Conservation (phyloP, 2,113 vertebrate genomes). For the Scartelaos histophorus region DNA sequence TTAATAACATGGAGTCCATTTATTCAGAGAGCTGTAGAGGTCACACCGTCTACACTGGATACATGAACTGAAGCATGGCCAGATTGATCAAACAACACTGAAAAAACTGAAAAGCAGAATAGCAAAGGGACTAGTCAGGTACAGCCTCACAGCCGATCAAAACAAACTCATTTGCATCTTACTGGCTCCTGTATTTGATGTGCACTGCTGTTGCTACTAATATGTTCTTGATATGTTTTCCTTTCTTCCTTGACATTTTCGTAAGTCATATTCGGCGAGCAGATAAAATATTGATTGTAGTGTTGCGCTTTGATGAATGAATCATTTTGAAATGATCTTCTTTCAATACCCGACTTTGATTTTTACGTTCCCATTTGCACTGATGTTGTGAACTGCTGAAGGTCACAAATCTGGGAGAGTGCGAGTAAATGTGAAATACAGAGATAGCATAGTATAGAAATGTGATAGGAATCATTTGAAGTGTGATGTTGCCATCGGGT, state of each 20-base stretch:
- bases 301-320: slow-evolving; percentile 10
- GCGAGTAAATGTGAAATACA: slow-evolving; percentile 41
- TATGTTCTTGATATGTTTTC: neutral
- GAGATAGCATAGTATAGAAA: slow-evolving; percentile 26
- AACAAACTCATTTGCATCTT: neutral
- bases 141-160: neutral
- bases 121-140: neutral
- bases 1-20: too few species aligned
- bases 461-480: slow-evolving; percentile 42
- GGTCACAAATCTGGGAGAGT: slow-evolving; percentile 45
- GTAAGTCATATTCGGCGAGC: neutral
- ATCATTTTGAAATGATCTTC: slow-evolving; percentile 12
- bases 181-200: neutral
- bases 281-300: slow-evolving; percentile 25
- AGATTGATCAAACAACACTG: neutral
- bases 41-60: neutral
- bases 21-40: too few species aligned
- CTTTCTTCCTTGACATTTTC: neutral
- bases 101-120: too few species aligned
- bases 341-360: slow-evolving; percentile 7
- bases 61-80: neutral
- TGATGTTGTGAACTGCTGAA: slow-evolving; percentile 51
- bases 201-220: neutral
- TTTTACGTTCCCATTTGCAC: neutral
- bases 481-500: neutral